phyloP scores from a whole-genome alignment of 2,113 vertebrate species.

The Girardinichthys multiradiatus region DNA sequence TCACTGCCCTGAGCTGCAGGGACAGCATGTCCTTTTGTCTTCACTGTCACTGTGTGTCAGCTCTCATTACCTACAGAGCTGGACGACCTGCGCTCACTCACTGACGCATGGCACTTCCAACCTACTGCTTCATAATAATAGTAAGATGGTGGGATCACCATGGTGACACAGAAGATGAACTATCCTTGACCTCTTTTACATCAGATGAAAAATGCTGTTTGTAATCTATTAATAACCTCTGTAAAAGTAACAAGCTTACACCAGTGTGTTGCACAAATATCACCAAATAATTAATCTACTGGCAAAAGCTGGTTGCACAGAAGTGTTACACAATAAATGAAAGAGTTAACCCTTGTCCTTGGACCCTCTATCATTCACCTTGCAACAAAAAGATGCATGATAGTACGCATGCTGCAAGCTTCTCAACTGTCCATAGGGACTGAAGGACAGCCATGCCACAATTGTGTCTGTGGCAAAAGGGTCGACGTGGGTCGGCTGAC shows the following conservation, averaged over 20 bases:
- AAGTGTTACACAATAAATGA: neutral
- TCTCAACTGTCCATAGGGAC: constrained; percentile 4
- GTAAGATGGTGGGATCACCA: constrained; percentile 16
- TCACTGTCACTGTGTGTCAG: constrained; percentile 62
- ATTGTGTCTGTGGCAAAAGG: constrained; percentile 26
- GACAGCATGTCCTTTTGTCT: constrained; percentile 67
- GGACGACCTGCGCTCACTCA: constrained; percentile 26
- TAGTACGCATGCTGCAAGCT: neutral
- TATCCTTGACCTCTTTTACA: constrained; percentile 26
- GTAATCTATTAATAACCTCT: neutral
- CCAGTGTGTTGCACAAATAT: neutral
- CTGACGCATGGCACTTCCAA: constrained; percentile 48
- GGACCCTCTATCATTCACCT: constrained; percentile 10
- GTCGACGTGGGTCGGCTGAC: constrained; percentile 1
- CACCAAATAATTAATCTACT: no score
- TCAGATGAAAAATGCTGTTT: neutral
- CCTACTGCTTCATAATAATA: constrained; percentile 22
- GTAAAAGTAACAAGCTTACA: neutral
- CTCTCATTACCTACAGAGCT: constrained; percentile 65
- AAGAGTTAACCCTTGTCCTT: neutral
- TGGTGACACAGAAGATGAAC: constrained; percentile 26
- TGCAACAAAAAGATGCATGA: constrained; percentile 20
- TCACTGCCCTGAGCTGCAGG: constrained; percentile 45
- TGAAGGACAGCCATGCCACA: neutral
- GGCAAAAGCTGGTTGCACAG: neutral